A percentile compares a stretch with the other conserved stretches of the same genome.
These are phyloP conservation scores for Spongilla lacustris DNA, from an alignment of 37 sponge, comb jelly and placozoan species.

Conservation along the genomic window DNA sequence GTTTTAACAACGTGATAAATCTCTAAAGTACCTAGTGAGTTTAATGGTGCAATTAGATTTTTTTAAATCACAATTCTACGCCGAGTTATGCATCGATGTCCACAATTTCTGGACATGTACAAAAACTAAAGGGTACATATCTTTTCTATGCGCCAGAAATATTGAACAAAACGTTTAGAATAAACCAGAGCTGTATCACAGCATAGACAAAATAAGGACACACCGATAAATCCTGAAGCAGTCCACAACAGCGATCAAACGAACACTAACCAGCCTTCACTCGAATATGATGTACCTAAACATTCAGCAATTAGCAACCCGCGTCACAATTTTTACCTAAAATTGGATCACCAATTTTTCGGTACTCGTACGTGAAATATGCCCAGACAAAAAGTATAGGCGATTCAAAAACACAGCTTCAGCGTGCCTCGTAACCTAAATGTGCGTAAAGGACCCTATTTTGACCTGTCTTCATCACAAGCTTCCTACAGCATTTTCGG, in stretches of 20 bases:
- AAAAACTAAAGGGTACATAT: background rate
- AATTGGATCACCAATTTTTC: background rate
- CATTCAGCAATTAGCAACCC: background rate
- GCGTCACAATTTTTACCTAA: background rate
- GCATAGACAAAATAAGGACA: background rate
- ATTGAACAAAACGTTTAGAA: background rate
- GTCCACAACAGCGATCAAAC: background rate
- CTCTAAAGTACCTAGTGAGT: no score
- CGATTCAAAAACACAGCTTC: no score
- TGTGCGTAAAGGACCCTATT: no score
- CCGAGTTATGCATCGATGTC: no score
- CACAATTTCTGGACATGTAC: no score
- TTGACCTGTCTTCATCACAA: no score
- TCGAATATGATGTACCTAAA: background rate
- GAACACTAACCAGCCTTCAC: background rate
- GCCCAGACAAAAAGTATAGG: no score
- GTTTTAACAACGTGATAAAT: no score
- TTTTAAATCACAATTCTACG: no score
- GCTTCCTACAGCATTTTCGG: no score
- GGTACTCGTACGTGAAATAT: background rate
- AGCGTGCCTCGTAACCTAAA: no score
- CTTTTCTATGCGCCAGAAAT: background rate
- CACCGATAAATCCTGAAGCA: background rate
- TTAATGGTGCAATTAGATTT: no score
- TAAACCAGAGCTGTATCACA: background rate